phyloP scores from a whole-genome alignment of 1,140 invertebrate species.

The Cyclargus thomasi region DNA sequence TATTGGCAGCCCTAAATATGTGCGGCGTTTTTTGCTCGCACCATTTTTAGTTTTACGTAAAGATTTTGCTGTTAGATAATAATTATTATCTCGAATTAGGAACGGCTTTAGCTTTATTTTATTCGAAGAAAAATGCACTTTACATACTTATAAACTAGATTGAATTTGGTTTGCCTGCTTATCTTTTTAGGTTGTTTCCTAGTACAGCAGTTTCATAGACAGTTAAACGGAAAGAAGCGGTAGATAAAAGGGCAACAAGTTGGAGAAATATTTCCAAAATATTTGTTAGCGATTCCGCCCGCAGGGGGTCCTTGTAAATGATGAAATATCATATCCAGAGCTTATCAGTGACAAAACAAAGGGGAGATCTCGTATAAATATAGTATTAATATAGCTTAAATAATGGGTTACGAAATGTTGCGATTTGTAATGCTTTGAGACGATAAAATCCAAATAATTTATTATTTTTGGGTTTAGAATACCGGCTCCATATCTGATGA shows the following conservation, averaged over 20 bases:
- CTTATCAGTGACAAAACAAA: conserved; percentile 14
- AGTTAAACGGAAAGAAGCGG: conserved; percentile 71
- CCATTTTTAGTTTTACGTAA: conserved; percentile 69
- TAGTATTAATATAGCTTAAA: conserved; percentile 2
- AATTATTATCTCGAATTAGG: conserved; percentile 27
- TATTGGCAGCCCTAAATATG: conserved; percentile 53
- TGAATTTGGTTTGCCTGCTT: not conserved
- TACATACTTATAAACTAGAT: not conserved
- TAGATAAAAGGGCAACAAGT: conserved; percentile 71
- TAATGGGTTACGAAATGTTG: not conserved
- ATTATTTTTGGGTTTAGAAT: not conserved
- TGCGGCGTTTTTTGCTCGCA: conserved; percentile 57
- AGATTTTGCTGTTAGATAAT: conserved; percentile 70
- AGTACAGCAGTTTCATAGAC: conserved; percentile 37
- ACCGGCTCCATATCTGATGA: not conserved
- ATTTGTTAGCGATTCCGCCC: conserved; percentile 66
- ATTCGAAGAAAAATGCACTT: conserved; percentile 21
- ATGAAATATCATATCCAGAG: conserved; percentile 14
- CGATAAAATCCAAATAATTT: not conserved
- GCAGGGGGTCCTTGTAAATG: conserved; percentile 32
- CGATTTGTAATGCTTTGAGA: not conserved
- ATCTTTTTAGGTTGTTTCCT: conserved; percentile 1
- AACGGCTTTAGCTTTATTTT: conserved; percentile 25
- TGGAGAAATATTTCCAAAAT: conserved; percentile 74
- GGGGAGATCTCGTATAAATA: not conserved